A percentile compares a stretch with the other conserved stretches of the same genome.
These are phyloP conservation scores for Oeneis ivallda DNA, from an alignment of 2,888 invertebrate genomes.

Conservation along the genomic window DNA sequence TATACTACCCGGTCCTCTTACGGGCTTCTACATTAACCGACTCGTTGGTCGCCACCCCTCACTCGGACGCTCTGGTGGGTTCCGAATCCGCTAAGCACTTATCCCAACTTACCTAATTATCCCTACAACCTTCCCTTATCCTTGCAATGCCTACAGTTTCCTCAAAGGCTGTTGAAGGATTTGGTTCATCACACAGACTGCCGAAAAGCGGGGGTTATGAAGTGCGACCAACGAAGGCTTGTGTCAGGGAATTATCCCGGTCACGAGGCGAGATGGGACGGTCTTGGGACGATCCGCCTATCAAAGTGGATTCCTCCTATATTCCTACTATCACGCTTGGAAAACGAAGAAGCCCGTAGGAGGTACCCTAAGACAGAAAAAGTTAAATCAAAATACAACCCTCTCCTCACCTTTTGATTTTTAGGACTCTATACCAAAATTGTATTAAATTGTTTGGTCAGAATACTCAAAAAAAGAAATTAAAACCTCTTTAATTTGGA, in stretches of 20 bases:
- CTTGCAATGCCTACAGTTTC: conserved; percentile 3
- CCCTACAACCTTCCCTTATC: neutral
- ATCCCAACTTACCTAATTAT: neutral
- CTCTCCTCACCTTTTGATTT: no score
- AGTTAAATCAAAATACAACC: no score
- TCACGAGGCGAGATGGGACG: conserved; percentile 10
- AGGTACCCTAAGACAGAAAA: conserved; percentile 13
- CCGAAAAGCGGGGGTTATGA: conserved; percentile 1
- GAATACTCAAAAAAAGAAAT: no score
- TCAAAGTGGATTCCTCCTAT: conserved; percentile 21
- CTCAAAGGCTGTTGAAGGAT: conserved; percentile 12
- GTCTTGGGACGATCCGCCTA: conserved; percentile 1
- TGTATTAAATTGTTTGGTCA: no score
- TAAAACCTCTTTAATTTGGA: no score
- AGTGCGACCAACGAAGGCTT: conserved; percentile 22
- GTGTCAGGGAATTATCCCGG: neutral
- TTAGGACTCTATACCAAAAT: no score
- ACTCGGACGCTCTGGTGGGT: conserved; percentile 6
- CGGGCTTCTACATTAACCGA: conserved; percentile 21
- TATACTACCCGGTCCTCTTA: conserved; percentile 10
- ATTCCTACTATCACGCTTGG: conserved; percentile 20
- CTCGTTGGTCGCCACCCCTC: conserved; percentile 19
- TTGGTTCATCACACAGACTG: conserved; percentile 5
- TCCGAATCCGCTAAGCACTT: neutral
- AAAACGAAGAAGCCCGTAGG: conserved; percentile 18